phyloP scores from a whole-genome alignment of 2,888 invertebrate genomes.

The Hymenopus coronatus region DNA sequence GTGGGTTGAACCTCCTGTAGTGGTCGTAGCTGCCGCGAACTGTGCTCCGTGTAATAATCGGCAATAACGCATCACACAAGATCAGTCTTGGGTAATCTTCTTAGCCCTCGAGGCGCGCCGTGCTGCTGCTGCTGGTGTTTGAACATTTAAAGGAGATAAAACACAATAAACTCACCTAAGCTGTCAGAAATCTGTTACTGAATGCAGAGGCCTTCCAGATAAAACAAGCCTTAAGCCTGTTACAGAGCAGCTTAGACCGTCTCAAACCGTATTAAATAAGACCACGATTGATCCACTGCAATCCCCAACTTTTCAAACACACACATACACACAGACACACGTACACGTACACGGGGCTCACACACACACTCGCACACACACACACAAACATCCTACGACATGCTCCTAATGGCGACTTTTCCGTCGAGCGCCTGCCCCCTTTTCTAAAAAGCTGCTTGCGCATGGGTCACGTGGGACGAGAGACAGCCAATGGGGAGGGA shows the following conservation, averaged over 20 bases:
- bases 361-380: slow-evolving; percentile 25
- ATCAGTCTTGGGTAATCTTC: slow-evolving; percentile 35
- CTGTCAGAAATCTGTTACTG: slow-evolving; percentile 44
- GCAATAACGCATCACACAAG: slow-evolving; percentile 36
- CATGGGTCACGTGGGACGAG: slow-evolving; percentile 29
- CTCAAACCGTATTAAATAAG: slow-evolving; percentile 45
- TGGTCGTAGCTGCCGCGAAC: not conserved
- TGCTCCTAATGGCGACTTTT: slow-evolving; percentile 34
- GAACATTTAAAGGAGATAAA: slow-evolving; percentile 42
- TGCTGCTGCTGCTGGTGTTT: slow-evolving; percentile 31
- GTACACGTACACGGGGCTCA: slow-evolving; percentile 32
- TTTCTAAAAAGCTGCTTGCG: slow-evolving; percentile 20
- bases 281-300: slow-evolving; percentile 43
- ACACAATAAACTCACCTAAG: slow-evolving; percentile 45
- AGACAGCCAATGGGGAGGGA: slow-evolving; percentile 12
- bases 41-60: slow-evolving; percentile 31
- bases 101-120: slow-evolving; percentile 33
- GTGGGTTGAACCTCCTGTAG: slow-evolving; percentile 23
- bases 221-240: slow-evolving; percentile 45
- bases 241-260: slow-evolving; percentile 43
- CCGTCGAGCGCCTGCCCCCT: slow-evolving; percentile 21
- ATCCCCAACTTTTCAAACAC: slow-evolving; percentile 41
- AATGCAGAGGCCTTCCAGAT: slow-evolving; percentile 42
- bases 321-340: slow-evolving; percentile 36
- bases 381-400: slow-evolving; percentile 17